Evolutionary conservation across 2,797 vertebrate genomes (phyloP).

Genomic region (Lacerta agilis): DNA sequence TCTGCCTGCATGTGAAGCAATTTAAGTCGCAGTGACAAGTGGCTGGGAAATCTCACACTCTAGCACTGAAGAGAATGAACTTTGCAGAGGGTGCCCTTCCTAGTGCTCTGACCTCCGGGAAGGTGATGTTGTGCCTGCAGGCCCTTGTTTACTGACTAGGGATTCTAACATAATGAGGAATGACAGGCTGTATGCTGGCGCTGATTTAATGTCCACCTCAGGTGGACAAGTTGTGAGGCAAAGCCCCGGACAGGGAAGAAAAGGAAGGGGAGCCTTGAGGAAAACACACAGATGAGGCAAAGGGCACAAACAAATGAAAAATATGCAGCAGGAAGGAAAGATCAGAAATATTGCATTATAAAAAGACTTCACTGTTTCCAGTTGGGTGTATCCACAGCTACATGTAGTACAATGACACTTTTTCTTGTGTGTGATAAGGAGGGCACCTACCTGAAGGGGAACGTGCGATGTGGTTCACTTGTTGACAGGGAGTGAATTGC

Average conservation of each 20-base stretch:
- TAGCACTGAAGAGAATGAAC: neutral
- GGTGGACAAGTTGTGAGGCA: constrained; percentile 9
- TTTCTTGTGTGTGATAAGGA: neutral
- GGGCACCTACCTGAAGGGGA: neutral
- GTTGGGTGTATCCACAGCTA: neutral
- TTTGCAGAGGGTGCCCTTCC: neutral
- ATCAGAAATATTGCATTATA: neutral
- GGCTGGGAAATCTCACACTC: neutral
- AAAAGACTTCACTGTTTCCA: neutral
- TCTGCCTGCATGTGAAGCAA: neutral
- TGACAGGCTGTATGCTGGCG: constrained; percentile 3
- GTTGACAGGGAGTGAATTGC: neutral
- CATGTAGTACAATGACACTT: neutral
- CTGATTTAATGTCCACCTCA: constrained; percentile 20
- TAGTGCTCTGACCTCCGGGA: neutral
- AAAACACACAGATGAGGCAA: neutral
- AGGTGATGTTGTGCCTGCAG: neutral
- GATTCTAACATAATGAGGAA: constrained; percentile 4
- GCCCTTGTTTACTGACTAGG: constrained; percentile 15
- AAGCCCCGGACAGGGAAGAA: neutral
- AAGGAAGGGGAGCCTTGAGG: neutral
- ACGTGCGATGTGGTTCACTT: neutral
- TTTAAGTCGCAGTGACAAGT: neutral
- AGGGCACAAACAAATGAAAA: neutral
- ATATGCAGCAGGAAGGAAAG: neutral